These are phyloP conservation scores for Ameiurus melas DNA, from an alignment of 2,113 vertebrate species.

Conservation along the genomic window DNA sequence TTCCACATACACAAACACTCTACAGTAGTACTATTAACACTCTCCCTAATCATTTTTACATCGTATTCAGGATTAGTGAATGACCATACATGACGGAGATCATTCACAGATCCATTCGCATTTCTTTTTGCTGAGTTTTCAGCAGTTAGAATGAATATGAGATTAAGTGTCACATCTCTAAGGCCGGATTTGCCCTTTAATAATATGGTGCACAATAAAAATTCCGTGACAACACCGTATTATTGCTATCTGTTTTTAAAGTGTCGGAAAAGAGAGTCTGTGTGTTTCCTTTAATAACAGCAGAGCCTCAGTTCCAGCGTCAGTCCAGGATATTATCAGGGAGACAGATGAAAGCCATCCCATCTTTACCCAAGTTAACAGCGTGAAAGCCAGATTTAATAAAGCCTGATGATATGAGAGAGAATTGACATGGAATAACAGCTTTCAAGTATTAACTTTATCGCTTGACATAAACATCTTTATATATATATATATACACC, in stretches of 20 bases:
- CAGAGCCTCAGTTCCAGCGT: not conserved
- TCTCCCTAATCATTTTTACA: not conserved
- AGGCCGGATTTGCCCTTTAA: not conserved
- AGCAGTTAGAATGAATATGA: not conserved
- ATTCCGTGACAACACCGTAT: not conserved
- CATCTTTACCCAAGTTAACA: constrained; percentile 25
- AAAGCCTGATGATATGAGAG: constrained; percentile 21
- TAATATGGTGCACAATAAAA: not conserved
- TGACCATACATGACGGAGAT: not conserved
- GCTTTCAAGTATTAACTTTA: not conserved
- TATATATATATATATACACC: not conserved
- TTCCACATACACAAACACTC: not conserved
- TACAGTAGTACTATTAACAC: not conserved
- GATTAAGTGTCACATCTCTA: not conserved
- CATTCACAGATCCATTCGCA: not conserved
- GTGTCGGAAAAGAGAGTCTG: not conserved
- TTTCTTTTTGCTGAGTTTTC: not conserved
- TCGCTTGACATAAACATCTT: not conserved
- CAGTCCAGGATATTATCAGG: constrained; percentile 28
- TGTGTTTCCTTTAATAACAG: constrained; percentile 15
- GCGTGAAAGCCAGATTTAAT: constrained; percentile 27
- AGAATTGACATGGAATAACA: not conserved
- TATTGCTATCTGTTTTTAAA: not conserved
- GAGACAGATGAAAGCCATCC: constrained; percentile 7
- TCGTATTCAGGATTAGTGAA: not conserved